Evolutionary conservation across 2,797 vertebrate species (phyloP).

Genomic region (Sebastes goodei): DNA sequence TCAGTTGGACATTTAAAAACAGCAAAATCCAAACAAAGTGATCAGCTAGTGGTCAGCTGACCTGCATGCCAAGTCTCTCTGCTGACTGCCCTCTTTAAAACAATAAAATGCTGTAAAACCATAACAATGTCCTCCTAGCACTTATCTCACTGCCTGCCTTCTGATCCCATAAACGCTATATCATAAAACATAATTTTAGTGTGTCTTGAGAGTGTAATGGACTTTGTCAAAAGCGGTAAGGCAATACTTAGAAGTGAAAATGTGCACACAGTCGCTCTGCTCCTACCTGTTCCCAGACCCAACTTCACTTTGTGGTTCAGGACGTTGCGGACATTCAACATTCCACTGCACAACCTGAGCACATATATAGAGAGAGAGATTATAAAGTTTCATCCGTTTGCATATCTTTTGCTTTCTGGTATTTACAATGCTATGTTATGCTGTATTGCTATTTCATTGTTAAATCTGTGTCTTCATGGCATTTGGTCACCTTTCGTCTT

Average conservation of each 20-base stretch:
- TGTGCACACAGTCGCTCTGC: background rate
- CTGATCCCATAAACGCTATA: no score
- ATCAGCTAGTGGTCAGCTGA: background rate
- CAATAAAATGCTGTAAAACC: background rate
- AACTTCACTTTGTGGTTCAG: conserved; percentile 88
- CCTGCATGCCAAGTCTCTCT: background rate
- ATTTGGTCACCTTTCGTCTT: background rate
- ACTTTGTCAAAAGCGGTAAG: no score
- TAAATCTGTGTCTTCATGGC: background rate
- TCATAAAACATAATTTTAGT: no score
- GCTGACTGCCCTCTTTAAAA: background rate
- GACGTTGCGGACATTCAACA: conserved; percentile 86
- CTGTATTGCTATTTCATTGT: background rate
- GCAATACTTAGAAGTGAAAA: background rate
- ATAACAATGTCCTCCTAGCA: background rate
- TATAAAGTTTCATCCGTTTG: background rate
- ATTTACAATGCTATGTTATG: background rate
- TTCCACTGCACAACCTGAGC: conserved; percentile 73
- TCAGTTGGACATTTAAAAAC: background rate
- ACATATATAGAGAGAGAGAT: background rate
- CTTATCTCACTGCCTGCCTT: background rate
- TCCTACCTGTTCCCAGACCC: conserved; percentile 90
- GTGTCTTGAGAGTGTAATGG: no score
- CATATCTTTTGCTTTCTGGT: background rate
- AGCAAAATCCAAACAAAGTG: background rate